Percentiles rank a stretch among this genome's conserved stretches.
phyloP scores from a whole-genome alignment of 2,797 vertebrate species.

The Luscinia megarhynchos region DNA sequence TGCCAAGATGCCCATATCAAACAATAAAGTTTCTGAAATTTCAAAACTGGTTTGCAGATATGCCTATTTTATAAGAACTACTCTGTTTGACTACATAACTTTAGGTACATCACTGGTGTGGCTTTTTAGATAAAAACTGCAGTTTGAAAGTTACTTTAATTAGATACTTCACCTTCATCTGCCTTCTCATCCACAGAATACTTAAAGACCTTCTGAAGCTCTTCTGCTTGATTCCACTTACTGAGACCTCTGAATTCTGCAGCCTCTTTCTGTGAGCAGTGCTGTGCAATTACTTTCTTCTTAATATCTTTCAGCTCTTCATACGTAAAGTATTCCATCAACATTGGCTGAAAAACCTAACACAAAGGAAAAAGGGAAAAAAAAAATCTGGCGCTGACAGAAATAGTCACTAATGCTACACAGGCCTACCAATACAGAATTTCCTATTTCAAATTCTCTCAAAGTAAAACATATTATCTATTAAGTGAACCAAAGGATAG shows the following conservation, averaged over 20 bases:
- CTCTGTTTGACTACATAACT: not conserved
- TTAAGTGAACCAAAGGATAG: not conserved
- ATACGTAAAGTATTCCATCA: slow-evolving; percentile 98
- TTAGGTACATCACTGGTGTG: not conserved
- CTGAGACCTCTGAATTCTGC: slow-evolving; percentile 88
- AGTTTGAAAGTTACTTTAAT: not conserved
- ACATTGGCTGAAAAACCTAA: slow-evolving; percentile 99
- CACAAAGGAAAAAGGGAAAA: not conserved
- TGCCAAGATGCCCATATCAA: not conserved
- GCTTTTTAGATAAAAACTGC: not conserved
- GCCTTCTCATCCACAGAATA: slow-evolving; percentile 94
- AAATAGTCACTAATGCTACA: not conserved
- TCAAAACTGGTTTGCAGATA: not conserved
- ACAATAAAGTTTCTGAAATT: not conserved
- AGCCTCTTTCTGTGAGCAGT: slow-evolving; percentile 89
- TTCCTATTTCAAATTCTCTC: not conserved
- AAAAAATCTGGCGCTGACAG: not conserved
- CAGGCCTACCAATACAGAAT: not conserved
- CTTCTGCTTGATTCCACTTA: slow-evolving; percentile 92
- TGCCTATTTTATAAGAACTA: not conserved
- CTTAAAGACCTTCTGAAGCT: slow-evolving; percentile 93
- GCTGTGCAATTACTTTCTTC: slow-evolving; percentile 96
- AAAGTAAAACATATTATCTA: not conserved
- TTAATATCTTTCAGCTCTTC: slow-evolving; percentile 99
- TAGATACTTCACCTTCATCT: slow-evolving; percentile 83